These are phyloP conservation scores for Macrosteles quadrilineatus DNA, from an alignment of 1,140 invertebrate species.

Conservation along the genomic window DNA sequence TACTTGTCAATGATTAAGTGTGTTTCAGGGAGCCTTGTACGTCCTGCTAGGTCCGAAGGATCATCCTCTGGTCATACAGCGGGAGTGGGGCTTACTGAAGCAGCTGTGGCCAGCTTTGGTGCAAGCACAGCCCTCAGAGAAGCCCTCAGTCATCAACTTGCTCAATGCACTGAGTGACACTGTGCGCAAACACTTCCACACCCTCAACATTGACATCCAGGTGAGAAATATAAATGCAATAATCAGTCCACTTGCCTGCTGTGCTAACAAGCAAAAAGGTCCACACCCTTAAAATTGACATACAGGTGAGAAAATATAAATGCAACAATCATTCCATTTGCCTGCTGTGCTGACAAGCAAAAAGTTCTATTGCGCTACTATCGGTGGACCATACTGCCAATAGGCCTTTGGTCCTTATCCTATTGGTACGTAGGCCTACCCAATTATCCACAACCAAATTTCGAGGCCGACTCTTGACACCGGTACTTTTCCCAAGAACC, in stretches of 20 bases:
- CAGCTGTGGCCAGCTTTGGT: slow-evolving; percentile 76
- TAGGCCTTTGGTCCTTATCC: too few relatives aligned
- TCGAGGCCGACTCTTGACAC: too few relatives aligned
- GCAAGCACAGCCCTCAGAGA: slow-evolving; percentile 73
- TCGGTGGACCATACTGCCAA: too few relatives aligned
- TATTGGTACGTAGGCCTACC: too few relatives aligned
- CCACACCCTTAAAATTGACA: slow-evolving; percentile 59
- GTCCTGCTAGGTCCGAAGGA: slow-evolving; percentile 68
- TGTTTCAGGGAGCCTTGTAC: slow-evolving; percentile 69
- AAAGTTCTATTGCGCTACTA: slow-evolving; percentile 53
- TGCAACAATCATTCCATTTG: too few relatives aligned
- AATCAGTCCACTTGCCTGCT: too few relatives aligned
- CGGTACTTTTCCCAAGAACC: too few relatives aligned
- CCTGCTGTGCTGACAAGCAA: slow-evolving; percentile 40
- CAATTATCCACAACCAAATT: too few relatives aligned
- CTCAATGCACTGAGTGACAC: slow-evolving; percentile 62
- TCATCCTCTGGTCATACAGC: slow-evolving; percentile 62
- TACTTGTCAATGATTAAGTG: too few relatives aligned
- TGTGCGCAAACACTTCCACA: slow-evolving; percentile 57
- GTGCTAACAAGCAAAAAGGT: slow-evolving; percentile 50
- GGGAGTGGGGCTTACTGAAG: slow-evolving; percentile 73
- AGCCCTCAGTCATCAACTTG: slow-evolving; percentile 73
- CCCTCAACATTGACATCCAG: slow-evolving; percentile 56
- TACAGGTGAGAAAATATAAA: slow-evolving; percentile 30
- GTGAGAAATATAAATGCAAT: too few relatives aligned